Base-by-base conservation (phyloP, 2,797 vertebrate genomes). In the Trachops cirrhosus region DNA sequence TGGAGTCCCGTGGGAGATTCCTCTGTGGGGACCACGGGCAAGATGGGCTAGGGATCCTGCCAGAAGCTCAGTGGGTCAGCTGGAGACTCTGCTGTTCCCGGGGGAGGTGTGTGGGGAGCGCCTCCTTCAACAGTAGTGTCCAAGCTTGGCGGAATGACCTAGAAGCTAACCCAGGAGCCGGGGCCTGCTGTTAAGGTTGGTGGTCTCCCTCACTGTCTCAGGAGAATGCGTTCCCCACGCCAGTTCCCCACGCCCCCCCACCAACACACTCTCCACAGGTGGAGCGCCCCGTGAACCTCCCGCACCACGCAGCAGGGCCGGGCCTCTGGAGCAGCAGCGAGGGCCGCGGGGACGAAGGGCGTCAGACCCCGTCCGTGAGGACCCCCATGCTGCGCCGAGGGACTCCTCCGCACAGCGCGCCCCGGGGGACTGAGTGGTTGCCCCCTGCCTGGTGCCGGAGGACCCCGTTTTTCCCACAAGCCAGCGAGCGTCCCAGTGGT, bases 171-270 rank as follows among this genome's bases (percentile, higher is more conserved):
- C 37, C 9, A 3, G 64, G 34, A 79, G 41, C 11, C 1, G 52
- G n/a, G 18, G 29, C 16, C 0, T 3, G 16, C 2, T 9, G 0
- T 50, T 7, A 34, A 18, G 15, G 10, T 3, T 16, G 39, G 9
- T 0, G 3, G 14, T 57, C 59, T 50, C 21, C 2, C 1, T 6
- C 5, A 1, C 54, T 4, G 34, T 3, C 34, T 59, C 3, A 0
- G 1, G 39, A 68, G 24, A 4, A 8, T 0, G n/a, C 48, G 26
- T 16, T 9, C 48, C 9, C 1, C 48, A 10, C 1, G 0, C 41
- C 34, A 0, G 3, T 9, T 26, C 64, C 10, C 44, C 44, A 5
- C 2, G 1, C 0, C 19, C 0, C 5, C 1, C 10, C 1, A 3
- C 26, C 57, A 1, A 4, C 44, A 15, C 62, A 19, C 18, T 34